These are phyloP conservation scores for Artemia sinica DNA, from an alignment of 2,888 invertebrate genomes.

Conservation along the genomic window DNA sequence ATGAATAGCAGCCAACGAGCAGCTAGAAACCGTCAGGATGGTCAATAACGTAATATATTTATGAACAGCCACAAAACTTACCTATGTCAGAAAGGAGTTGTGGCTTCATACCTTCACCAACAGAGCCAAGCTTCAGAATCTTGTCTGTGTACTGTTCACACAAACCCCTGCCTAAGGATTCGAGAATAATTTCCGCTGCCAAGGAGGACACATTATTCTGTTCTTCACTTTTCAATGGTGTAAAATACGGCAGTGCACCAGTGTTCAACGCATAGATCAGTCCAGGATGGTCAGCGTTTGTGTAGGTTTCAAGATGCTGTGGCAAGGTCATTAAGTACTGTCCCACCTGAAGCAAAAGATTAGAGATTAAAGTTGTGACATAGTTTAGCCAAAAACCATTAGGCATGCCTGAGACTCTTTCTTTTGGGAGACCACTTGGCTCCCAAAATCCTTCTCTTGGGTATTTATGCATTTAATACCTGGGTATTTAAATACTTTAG, in stretches of 20 bases:
- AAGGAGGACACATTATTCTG: background rate
- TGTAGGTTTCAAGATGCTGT: slow-evolving; percentile 2
- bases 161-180: background rate
- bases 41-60: no score
- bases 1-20: no score
- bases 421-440: no score
- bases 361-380: background rate
- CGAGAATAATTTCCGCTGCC: background rate
- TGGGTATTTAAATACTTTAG: no score
- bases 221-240: slow-evolving; percentile 7
- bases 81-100: slow-evolving; percentile 11
- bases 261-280: background rate
- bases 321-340: slow-evolving; percentile 7
- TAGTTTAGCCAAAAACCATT: no score
- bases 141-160: slow-evolving; percentile 5
- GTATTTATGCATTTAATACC: no score
- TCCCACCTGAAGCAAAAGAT: background rate
- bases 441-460: no score
- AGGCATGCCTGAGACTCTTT: no score
- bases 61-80: background rate
- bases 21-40: no score
- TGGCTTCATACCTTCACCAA: background rate
- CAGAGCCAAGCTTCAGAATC: background rate
- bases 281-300: slow-evolving; percentile 5
- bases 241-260: background rate